A percentile compares a stretch with the other conserved stretches of the same genome.
phyloP scores from a whole-genome alignment of 1,140 invertebrate species.

The Galendromus occidentalis region DNA sequence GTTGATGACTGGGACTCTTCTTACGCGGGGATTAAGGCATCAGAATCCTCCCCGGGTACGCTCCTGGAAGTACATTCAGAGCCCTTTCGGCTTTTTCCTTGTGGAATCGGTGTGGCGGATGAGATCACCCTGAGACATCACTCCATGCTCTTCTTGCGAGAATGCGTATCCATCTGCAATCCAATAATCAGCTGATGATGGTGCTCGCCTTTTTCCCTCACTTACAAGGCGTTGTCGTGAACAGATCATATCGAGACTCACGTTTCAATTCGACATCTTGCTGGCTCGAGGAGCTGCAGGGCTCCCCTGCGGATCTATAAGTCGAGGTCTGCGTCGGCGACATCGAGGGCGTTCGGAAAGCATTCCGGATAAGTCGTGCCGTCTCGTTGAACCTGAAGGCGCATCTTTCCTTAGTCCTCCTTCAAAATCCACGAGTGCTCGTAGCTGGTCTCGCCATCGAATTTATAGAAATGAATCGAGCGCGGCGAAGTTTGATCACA shows the following conservation, averaged over 20 bases:
- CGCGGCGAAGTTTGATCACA: neutral
- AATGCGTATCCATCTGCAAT: slow-evolving; percentile 86
- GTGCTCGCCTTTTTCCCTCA: slow-evolving; percentile 14
- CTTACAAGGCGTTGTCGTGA: neutral
- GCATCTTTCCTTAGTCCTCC: neutral
- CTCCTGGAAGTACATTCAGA: neutral
- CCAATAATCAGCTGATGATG: slow-evolving; percentile 11
- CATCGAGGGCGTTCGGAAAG: slow-evolving; percentile 54
- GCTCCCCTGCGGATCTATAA: slow-evolving; percentile 19
- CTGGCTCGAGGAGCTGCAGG: slow-evolving; percentile 16
- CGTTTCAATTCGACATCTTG: slow-evolving; percentile 70
- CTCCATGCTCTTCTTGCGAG: slow-evolving; percentile 93
- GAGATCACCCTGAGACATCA: slow-evolving; percentile 41
- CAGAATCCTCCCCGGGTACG: no score
- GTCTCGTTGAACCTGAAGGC: slow-evolving; percentile 72
- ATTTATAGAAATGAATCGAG: no score
- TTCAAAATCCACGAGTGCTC: neutral
- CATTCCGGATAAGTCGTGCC: slow-evolving; percentile 73
- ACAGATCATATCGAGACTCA: slow-evolving; percentile 40
- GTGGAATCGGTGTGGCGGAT: slow-evolving; percentile 7
- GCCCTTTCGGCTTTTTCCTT: neutral
- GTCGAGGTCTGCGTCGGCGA: slow-evolving; percentile 17
- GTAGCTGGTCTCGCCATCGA: neutral
- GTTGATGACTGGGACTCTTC: no score
- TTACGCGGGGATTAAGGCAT: no score